phyloP scores from a whole-genome alignment of 2,797 vertebrate genomes.

The Prionace glauca region DNA sequence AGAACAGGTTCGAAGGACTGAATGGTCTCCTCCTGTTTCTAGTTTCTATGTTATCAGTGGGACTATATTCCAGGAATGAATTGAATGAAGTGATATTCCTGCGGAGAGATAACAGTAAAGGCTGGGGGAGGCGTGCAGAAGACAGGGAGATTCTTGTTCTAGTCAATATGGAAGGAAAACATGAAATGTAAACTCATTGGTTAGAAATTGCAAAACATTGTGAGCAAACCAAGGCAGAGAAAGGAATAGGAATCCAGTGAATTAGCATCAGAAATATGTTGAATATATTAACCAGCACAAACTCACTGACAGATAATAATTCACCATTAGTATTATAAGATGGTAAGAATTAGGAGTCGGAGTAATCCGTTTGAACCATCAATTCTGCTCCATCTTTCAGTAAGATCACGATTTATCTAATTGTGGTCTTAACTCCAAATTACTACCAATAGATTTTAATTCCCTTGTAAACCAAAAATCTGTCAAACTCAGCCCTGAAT shows the following conservation, averaged over 20 bases:
- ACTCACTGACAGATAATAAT: background rate
- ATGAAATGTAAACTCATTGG: background rate
- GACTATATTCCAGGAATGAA: background rate
- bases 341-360: too few species aligned
- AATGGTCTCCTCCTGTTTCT: too few species aligned
- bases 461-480: too few species aligned
- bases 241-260: background rate
- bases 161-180: background rate
- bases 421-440: too few species aligned
- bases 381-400: too few species aligned
- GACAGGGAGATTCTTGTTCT: background rate
- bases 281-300: background rate
- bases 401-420: too few species aligned
- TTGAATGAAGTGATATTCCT: background rate
- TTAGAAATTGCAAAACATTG: background rate
- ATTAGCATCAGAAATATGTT: background rate
- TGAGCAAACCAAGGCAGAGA: background rate
- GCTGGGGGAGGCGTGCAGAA: background rate
- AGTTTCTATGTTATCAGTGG: too few species aligned
- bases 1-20: too few species aligned
- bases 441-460: too few species aligned
- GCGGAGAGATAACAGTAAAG: background rate
- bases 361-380: too few species aligned
- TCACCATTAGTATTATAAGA: background rate
- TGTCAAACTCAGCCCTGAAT: too few species aligned